These are phyloP conservation scores for Xanthorhoe spadicearia DNA, from an alignment of 2,888 invertebrate species.

Conservation along the genomic window DNA sequence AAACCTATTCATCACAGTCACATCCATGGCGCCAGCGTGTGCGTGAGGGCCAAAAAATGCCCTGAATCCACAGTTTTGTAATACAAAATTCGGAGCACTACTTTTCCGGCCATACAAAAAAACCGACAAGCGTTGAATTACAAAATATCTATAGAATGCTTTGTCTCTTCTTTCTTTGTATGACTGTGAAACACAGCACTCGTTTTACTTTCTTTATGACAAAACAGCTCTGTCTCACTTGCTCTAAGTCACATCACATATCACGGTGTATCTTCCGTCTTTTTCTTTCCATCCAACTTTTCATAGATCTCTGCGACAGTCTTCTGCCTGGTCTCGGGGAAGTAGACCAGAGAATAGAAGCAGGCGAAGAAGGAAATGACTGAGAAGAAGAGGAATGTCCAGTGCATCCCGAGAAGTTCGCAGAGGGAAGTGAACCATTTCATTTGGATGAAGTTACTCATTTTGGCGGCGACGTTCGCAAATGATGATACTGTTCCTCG, in stretches of 20 bases:
- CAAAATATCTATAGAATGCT: too few species aligned
- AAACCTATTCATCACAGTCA: not conserved
- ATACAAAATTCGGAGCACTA: too few species aligned
- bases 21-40: too few species aligned
- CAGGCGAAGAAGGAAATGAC: slow-evolving; percentile 67
- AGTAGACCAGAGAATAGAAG: slow-evolving; percentile 65
- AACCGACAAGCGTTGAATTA: too few species aligned
- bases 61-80: too few species aligned
- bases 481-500: slow-evolving; percentile 77
- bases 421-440: slow-evolving; percentile 76
- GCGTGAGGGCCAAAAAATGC: too few species aligned
- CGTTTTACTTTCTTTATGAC: too few species aligned
- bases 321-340: slow-evolving; percentile 76
- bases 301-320: slow-evolving; percentile 73
- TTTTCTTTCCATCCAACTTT: slow-evolving; percentile 61
- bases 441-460: slow-evolving; percentile 77
- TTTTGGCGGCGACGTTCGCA: slow-evolving; percentile 75
- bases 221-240: too few species aligned
- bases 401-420: slow-evolving; percentile 72
- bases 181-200: too few species aligned
- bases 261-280: slow-evolving; percentile 54
- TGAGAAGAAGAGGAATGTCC: slow-evolving; percentile 75
- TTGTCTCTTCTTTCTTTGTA: too few species aligned
- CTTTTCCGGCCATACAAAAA: too few species aligned
- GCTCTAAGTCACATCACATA: not conserved